phyloP scores from a whole-genome alignment of 2,797 vertebrate species.

The Lates japonicus region DNA sequence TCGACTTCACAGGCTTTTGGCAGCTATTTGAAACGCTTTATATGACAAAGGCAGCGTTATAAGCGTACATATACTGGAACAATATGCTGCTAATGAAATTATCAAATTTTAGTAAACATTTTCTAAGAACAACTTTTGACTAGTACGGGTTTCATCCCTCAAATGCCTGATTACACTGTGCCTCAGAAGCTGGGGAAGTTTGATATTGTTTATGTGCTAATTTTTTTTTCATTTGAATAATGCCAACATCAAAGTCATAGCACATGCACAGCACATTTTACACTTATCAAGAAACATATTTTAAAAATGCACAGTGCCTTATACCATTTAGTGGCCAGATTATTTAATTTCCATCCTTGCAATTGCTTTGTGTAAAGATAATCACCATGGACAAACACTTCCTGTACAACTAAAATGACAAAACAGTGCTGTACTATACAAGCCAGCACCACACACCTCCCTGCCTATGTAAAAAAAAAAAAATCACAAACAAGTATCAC shows the following conservation, averaged over 20 bases:
- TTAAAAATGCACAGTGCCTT: conserved; percentile 38
- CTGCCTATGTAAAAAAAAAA: conserved; percentile 34
- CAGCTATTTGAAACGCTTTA: conserved; percentile 49
- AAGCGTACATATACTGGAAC: conserved; percentile 50
- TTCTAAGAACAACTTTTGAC: conserved; percentile 81
- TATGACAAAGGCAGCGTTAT: conserved; percentile 63
- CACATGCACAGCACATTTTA: conserved; percentile 69
- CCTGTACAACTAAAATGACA: conserved; percentile 45
- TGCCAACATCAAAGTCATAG: conserved; percentile 69
- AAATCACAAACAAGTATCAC: conserved; percentile 65
- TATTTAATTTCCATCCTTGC: conserved; percentile 62
- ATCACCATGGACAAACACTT: conserved; percentile 64
- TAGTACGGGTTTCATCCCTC: conserved; percentile 74
- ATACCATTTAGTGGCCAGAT: conserved; percentile 55
- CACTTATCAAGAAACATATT: conserved; percentile 73
- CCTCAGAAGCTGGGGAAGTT: conserved; percentile 71
- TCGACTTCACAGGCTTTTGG: conserved; percentile 52
- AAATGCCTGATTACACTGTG: conserved; percentile 72
- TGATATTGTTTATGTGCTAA: conserved; percentile 77
- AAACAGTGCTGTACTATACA: conserved; percentile 41
- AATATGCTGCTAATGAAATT: conserved; percentile 63
- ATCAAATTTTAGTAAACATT: conserved; percentile 77
- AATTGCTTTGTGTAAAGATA: conserved; percentile 56
- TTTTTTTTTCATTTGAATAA: conserved; percentile 64
- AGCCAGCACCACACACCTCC: conserved; percentile 47